These are phyloP conservation scores for Tribolium castaneum DNA, from an alignment of 1,140 invertebrate species.

Conservation along the genomic window DNA sequence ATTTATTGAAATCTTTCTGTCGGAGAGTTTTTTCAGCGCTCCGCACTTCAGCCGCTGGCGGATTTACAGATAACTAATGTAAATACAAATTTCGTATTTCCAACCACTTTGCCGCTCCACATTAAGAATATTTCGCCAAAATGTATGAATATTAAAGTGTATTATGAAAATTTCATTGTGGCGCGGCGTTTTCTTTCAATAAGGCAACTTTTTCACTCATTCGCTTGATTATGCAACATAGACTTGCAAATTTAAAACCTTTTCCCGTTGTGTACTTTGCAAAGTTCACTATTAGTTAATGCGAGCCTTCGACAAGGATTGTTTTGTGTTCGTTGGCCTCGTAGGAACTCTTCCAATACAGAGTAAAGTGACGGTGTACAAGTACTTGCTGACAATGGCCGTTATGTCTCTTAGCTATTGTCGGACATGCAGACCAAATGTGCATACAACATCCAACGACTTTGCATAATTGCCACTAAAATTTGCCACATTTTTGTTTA, in stretches of 20 bases:
- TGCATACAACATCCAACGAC: neutral
- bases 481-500: neutral
- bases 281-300: constrained; percentile 26
- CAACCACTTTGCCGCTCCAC: constrained; percentile 39
- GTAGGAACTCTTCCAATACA: neutral
- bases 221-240: constrained; percentile 20
- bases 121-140: constrained; percentile 40
- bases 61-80: constrained; percentile 53
- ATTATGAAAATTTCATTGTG: constrained; percentile 36
- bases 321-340: neutral
- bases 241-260: constrained; percentile 39
- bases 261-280: constrained; percentile 12
- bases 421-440: neutral
- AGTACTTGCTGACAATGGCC: neutral
- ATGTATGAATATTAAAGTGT: constrained; percentile 42
- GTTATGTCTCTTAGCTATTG: neutral
- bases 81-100: constrained; percentile 52
- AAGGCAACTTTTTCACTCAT: constrained; percentile 3
- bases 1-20: constrained; percentile 51
- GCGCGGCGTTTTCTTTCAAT: constrained; percentile 3
- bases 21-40: constrained; percentile 36
- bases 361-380: neutral
- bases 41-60: constrained; percentile 27
- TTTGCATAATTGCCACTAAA: neutral
- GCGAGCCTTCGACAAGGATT: neutral